These are phyloP conservation scores for Melanerpes aurifrons DNA, from an alignment of 2,113 vertebrate genomes.

Conservation along the genomic window DNA sequence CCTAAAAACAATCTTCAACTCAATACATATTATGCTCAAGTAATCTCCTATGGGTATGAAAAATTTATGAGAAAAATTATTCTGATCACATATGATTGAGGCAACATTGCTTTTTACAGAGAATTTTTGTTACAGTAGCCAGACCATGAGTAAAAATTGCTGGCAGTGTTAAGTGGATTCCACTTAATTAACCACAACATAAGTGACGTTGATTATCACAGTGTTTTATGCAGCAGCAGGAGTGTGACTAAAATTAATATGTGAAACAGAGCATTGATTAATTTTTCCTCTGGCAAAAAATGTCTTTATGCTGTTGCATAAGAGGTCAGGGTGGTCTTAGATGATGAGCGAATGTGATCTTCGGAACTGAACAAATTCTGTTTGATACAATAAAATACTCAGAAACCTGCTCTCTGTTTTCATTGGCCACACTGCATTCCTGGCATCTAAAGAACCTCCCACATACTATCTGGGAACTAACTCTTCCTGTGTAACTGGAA, in stretches of 20 bases:
- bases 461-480: not conserved
- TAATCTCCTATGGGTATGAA: not conserved
- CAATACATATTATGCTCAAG: not conserved
- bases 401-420: not conserved
- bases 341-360: not conserved
- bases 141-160: not conserved
- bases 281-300: constrained; percentile 25
- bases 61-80: not conserved
- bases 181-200: not conserved
- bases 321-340: not conserved
- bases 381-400: not conserved
- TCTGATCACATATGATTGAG: not conserved
- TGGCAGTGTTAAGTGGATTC: not conserved
- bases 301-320: not conserved
- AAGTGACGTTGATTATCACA: not conserved
- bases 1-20: not conserved
- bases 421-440: not conserved
- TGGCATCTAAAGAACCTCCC: not conserved
- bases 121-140: not conserved
- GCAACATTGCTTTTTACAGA: not conserved
- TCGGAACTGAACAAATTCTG: not conserved
- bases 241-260: not conserved
- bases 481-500: not conserved
- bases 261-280: not conserved
- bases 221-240: not conserved